Conservation (phyloP, 2,888 invertebrate genomes). For the Melolontha melolontha region DNA sequence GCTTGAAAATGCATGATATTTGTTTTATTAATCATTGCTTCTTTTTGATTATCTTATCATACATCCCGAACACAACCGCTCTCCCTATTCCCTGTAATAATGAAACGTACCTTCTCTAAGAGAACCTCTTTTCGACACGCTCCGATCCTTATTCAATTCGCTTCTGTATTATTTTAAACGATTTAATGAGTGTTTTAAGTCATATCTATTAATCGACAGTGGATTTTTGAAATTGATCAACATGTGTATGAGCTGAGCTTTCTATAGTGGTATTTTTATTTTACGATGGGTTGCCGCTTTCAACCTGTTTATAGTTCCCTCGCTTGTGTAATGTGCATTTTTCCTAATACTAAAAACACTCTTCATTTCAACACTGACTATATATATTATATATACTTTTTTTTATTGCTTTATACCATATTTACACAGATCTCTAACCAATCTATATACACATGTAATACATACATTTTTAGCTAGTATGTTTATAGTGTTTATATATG, state of each 20-base stretch:
- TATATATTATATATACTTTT: constrained; percentile 27
- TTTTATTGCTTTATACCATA: constrained; percentile 34
- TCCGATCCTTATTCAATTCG: constrained; percentile 47
- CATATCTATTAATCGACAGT: constrained; percentile 42
- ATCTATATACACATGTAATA: constrained; percentile 17
- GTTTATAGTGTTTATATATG: neutral
- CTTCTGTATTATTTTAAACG: constrained; percentile 47
- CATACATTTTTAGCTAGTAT: constrained; percentile 17
- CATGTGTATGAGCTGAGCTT: constrained; percentile 45
- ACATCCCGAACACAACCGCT: constrained; percentile 51
- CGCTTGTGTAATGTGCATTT: constrained; percentile 62
- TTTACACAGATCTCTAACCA: constrained; percentile 28
- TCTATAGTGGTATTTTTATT: constrained; percentile 50
- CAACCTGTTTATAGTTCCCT: constrained; percentile 46
- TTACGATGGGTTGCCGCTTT: constrained; percentile 54
- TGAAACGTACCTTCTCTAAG: neutral
- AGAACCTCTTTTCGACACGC: constrained; percentile 44
- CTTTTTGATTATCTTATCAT: constrained; percentile 59
- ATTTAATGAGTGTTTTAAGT: constrained; percentile 44
- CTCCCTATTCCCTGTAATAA: constrained; percentile 43
- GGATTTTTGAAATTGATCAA: constrained; percentile 26
- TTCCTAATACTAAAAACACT: constrained; percentile 43
- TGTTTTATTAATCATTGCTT: constrained; percentile 76
- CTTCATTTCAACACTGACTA: constrained; percentile 43
- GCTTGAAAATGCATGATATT: constrained; percentile 89